These are phyloP conservation scores for Esox masquinongy DNA, from an alignment of 2,797 vertebrate genomes.

Conservation along the genomic window DNA sequence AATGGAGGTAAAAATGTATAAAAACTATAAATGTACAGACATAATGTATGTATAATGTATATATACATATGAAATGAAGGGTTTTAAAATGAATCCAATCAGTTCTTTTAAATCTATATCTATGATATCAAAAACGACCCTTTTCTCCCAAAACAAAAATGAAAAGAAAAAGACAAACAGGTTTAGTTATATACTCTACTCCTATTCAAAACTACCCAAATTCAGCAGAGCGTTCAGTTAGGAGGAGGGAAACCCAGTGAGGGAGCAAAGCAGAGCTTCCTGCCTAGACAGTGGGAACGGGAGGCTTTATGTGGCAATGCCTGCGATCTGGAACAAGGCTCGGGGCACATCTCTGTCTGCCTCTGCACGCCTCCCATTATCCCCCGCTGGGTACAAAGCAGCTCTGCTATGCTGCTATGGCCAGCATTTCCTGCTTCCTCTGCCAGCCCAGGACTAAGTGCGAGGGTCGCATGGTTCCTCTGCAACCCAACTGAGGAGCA, in stretches of 20 bases:
- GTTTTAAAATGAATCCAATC: no score
- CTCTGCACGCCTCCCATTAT: slow-evolving; percentile 35
- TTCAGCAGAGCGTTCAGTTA: background rate
- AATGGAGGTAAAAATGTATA: no score
- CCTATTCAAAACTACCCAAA: background rate
- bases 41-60: no score
- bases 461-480: background rate
- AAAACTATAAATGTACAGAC: no score
- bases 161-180: no score
- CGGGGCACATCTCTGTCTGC: slow-evolving; percentile 46
- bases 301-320: background rate
- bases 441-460: background rate
- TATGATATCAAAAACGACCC: no score
- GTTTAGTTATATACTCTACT: no score
- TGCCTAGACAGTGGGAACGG: slow-evolving; percentile 4
- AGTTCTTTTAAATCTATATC: no score
- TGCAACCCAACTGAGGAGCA: background rate
- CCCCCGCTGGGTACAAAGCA: background rate
- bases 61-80: no score
- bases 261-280: slow-evolving; percentile 6
- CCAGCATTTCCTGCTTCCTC: slow-evolving; percentile 1
- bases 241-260: background rate
- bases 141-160: no score
- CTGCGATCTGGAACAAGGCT: slow-evolving; percentile 34
- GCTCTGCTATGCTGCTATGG: slow-evolving; percentile 5